Base-by-base conservation (phyloP, 2,113 vertebrate species). In the Oryzias woworae region DNA sequence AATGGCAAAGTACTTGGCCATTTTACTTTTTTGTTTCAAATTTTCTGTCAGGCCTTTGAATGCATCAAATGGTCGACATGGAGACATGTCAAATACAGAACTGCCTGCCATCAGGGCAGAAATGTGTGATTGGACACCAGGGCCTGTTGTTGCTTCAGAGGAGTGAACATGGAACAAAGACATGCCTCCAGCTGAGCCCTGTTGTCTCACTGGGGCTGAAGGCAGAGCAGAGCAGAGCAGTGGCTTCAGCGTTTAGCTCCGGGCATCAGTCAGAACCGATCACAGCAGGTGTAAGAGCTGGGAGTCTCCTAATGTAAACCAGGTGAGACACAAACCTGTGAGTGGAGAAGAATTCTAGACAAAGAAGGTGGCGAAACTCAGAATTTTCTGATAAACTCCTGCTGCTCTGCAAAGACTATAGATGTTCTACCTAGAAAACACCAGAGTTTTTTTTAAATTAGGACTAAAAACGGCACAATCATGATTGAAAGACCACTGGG, bases 241-340 rank as follows among this genome's bases (percentile, higher is more conserved):
- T 51, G 55, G 56, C 67, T 53, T 59, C 20, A 46, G 69, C 53
- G 63, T 44, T 77, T 66, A 69, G 71, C 80, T 78, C 64, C 48
- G 42, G 49, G 73, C 65, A 52, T 70, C 79, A 80, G 80, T 87
- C 80, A 68, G 62, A 73, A 67, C 20, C 44, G 65, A 75, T 86
- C 76, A 13, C 58, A 58, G 73, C 20, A 47, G 59, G 69, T 67
- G 60, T 52, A 57, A 12, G 61, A 63, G 43, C 48, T 36, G 58
- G 61, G 53, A 66, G 62, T 55, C 72, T 45, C 62, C 31, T 71
- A 60, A 46, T 69, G 76, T 57, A 42, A 70, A 62, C 64, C 72
- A 71, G 53, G 74, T 79, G 69, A 62, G 71, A 78, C 62, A 67
- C 85, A 58, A 72, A 73, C 70, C 49, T 31, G 53, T 45, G 66